Percentiles rank a stretch among this genome's conserved stretches.
Conservation (phyloP, 2,888 invertebrate species). For the Crematogaster levior region DNA sequence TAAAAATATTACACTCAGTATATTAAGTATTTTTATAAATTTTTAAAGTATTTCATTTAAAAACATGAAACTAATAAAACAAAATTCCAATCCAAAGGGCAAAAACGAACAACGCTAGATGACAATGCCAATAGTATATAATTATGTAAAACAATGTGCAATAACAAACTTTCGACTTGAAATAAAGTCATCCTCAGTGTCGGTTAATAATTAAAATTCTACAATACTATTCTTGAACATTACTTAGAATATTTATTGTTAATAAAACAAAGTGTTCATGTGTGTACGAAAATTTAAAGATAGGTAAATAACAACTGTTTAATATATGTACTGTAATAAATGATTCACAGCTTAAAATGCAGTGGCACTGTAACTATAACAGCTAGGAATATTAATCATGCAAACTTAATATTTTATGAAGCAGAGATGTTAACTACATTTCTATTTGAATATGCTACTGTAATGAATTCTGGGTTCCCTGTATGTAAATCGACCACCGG, state of each 20-base stretch:
- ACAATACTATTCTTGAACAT: too few species aligned
- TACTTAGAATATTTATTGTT: too few species aligned
- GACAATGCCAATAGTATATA: too few species aligned
- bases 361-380: not conserved
- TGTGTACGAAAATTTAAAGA: not conserved
- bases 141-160: too few species aligned
- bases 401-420: conserved; percentile 45
- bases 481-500: conserved; percentile 24
- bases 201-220: too few species aligned
- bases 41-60: not conserved
- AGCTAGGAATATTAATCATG: conserved; percentile 35
- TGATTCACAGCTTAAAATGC: conserved; percentile 15
- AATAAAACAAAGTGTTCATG: too few species aligned
- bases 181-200: too few species aligned
- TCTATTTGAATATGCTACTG: conserved; percentile 40
- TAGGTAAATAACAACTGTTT: not conserved
- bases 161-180: too few species aligned
- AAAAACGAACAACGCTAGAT: too few species aligned
- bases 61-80: not conserved
- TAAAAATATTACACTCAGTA: not conserved
- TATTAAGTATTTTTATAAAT: not conserved
- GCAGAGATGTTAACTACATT: conserved; percentile 2
- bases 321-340: not conserved
- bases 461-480: conserved; percentile 25
- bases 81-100: too few species aligned